Conservation (phyloP, 2,113 vertebrate genomes). For the Cephalopholis sonnerati region DNA sequence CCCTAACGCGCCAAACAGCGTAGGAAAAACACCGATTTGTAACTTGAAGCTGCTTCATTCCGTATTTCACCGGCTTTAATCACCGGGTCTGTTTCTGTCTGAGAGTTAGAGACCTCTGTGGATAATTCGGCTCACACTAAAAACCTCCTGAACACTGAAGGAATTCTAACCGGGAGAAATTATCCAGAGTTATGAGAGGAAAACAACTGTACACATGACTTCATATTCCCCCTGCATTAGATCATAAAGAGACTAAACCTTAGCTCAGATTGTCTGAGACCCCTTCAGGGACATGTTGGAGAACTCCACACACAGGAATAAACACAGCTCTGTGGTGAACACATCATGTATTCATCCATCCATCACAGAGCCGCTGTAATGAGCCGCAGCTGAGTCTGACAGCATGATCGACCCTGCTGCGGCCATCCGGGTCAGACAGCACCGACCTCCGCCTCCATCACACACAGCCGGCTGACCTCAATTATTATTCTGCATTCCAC, state of each 20-base stretch:
- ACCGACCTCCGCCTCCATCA: constrained; percentile 34
- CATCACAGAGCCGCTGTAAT: not conserved
- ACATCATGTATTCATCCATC: not conserved
- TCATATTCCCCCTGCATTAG: not conserved
- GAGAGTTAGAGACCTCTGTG: fast-evolving
- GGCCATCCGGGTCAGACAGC: constrained; percentile 42
- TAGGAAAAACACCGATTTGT: too few relatives aligned
- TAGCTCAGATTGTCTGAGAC: not conserved
- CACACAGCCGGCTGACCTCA: constrained; percentile 33
- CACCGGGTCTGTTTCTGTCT: too few relatives aligned
- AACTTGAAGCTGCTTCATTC: too few relatives aligned
- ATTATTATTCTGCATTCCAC: not conserved
- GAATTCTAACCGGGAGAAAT: too few relatives aligned
- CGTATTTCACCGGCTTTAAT: too few relatives aligned
- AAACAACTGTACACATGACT: not conserved
- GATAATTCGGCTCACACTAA: too few relatives aligned
- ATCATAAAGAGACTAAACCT: not conserved
- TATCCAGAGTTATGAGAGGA: too few relatives aligned
- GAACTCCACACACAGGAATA: not conserved
- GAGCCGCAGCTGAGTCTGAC: not conserved
- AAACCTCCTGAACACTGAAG: too few relatives aligned
- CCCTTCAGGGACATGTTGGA: constrained; percentile 33
- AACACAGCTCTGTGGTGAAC: not conserved
- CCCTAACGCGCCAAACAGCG: too few relatives aligned
- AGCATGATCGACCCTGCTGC: constrained; percentile 41